Percentiles rank a stretch among this genome's conserved stretches.
These are phyloP conservation scores for Phalacrocorax carbo DNA, from an alignment of 2,113 vertebrate species.

Conservation along the genomic window DNA sequence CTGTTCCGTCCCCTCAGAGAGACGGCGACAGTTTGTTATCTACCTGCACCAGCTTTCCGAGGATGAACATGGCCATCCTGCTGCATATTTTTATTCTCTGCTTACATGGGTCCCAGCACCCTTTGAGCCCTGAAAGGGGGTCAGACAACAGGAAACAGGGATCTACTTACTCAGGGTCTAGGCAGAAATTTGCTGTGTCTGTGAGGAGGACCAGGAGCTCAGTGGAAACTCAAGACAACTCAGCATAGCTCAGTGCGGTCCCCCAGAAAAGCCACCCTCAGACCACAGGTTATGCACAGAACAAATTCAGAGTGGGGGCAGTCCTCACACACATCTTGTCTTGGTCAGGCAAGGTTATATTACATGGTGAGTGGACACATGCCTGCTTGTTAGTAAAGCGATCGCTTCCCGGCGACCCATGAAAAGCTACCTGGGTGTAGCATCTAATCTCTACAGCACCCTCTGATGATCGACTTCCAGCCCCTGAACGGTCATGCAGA, in stretches of 20 bases:
- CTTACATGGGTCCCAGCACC: not conserved
- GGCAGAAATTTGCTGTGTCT: not conserved
- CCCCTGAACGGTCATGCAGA: accelerated
- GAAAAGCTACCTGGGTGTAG: not conserved
- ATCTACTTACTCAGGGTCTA: not conserved
- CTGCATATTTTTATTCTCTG: not conserved
- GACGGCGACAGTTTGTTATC: accelerated
- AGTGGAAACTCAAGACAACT: not conserved
- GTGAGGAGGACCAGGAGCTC: not conserved
- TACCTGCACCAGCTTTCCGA: not conserved
- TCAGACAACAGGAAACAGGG: not conserved
- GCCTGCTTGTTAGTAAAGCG: not conserved
- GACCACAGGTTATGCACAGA: accelerated
- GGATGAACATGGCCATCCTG: accelerated
- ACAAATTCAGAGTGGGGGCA: not conserved
- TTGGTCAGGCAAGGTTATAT: not conserved
- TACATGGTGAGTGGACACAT: accelerated
- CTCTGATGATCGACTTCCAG: not conserved
- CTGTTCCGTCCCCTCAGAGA: not conserved
- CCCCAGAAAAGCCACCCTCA: not conserved
- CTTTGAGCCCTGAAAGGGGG: not conserved
- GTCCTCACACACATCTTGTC: not conserved
- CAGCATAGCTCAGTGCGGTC: accelerated
- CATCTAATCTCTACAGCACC: accelerated
- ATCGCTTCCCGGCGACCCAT: not conserved